Conservation (phyloP, 1,140 invertebrate genomes). For the Homarus americanus region DNA sequence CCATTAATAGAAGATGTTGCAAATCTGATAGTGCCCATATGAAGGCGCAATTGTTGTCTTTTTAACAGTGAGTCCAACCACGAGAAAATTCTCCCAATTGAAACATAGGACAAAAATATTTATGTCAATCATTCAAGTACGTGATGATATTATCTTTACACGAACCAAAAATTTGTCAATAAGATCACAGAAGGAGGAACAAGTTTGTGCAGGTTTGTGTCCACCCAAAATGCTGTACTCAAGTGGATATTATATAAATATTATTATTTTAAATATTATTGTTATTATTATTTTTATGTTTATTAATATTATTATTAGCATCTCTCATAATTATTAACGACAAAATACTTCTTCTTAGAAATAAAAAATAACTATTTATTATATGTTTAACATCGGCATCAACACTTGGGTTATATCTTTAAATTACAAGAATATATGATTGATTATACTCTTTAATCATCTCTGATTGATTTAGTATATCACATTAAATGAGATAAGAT, state of each 20-base stretch:
- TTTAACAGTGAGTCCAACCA: too few species aligned
- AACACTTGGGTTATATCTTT: neutral
- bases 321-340: neutral
- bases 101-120: too few species aligned
- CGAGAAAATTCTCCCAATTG: too few species aligned
- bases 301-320: neutral
- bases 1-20: too few species aligned
- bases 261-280: neutral
- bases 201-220: neutral
- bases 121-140: too few species aligned
- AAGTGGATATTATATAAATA: slow-evolving; percentile 9
- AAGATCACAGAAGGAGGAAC: neutral
- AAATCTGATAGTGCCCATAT: too few species aligned
- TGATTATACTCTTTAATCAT: neutral
- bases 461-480: neutral
- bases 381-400: neutral
- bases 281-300: slow-evolving; percentile 6
- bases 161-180: too few species aligned
- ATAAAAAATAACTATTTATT: neutral
- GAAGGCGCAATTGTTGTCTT: too few species aligned
- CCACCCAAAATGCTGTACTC: slow-evolving; percentile 21
- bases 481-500: neutral
- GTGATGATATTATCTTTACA: too few species aligned
- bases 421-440: neutral
- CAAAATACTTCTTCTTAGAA: neutral